Evolutionary conservation across 2,888 invertebrate genomes (phyloP).

Genomic region (Lepidocyrtoides sp.): DNA sequence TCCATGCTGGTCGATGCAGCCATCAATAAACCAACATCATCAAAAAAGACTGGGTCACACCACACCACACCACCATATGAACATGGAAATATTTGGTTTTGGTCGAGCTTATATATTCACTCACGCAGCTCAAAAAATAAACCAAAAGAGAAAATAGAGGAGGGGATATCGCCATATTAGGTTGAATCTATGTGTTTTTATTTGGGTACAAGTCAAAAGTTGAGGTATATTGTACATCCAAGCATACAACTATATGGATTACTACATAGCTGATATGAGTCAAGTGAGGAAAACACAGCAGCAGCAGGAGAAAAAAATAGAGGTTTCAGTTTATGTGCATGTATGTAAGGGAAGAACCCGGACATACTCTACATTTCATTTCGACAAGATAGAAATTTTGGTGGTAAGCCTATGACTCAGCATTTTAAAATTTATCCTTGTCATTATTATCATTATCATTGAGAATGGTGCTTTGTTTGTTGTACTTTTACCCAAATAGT

Average conservation of each 20-base stretch:
- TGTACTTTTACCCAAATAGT: no score
- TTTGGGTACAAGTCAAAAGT: neutral
- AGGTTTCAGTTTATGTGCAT: neutral
- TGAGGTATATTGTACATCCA: neutral
- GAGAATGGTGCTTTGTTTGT: neutral
- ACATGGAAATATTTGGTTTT: no score
- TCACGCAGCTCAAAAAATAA: neutral
- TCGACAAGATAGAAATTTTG: neutral
- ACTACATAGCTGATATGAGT: no score
- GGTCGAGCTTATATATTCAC: neutral
- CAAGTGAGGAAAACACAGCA: neutral
- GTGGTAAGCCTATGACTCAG: slow-evolving; percentile 23
- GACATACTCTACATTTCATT: neutral
- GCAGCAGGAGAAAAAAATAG: neutral
- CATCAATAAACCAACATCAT: neutral
- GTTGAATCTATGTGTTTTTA: neutral
- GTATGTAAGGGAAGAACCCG: slow-evolving; percentile 45
- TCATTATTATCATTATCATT: neutral
- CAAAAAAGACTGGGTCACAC: neutral
- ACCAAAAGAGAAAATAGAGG: neutral
- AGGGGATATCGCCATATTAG: neutral
- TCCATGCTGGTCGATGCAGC: neutral
- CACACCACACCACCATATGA: neutral
- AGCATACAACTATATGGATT: no score
- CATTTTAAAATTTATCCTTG: neutral